Conservation (phyloP, 2,797 vertebrate genomes). For the Etheostoma nigrum region DNA sequence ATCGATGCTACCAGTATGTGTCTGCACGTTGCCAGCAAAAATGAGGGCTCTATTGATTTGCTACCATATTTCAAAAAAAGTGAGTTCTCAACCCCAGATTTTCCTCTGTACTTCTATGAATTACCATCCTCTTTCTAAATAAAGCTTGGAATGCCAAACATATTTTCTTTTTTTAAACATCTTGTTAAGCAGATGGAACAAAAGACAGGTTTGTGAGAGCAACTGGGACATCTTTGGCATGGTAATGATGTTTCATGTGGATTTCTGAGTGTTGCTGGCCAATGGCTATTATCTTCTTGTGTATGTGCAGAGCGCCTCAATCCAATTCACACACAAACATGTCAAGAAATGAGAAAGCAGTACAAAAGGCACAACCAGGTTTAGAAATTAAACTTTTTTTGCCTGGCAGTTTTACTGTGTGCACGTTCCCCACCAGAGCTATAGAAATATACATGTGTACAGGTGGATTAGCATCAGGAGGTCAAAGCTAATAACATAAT, state of each 20-base stretch:
- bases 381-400: slow-evolving; percentile 9
- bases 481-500: slow-evolving; percentile 68
- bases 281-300: slow-evolving; percentile 59
- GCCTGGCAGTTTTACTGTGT: slow-evolving; percentile 1
- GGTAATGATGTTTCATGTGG: slow-evolving; percentile 51
- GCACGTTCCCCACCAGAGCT: slow-evolving; percentile 23
- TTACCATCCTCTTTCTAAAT: slow-evolving; percentile 47
- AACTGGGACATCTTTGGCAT: slow-evolving; percentile 52
- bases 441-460: slow-evolving; percentile 25
- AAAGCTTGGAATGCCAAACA: slow-evolving; percentile 41
- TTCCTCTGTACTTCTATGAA: slow-evolving; percentile 45
- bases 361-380: slow-evolving; percentile 38
- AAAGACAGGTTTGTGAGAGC: slow-evolving; percentile 36
- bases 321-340: slow-evolving; percentile 44
- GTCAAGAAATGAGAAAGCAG: slow-evolving; percentile 40
- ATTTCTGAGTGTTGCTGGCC: slow-evolving; percentile 49
- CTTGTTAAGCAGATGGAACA: slow-evolving; percentile 42
- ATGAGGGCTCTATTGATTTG: slow-evolving; percentile 78
- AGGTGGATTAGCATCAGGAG: slow-evolving; percentile 51
- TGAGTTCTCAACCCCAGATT: slow-evolving; percentile 53
- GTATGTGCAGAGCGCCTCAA: slow-evolving; percentile 41
- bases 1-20: slow-evolving; percentile 81
- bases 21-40: slow-evolving; percentile 71
- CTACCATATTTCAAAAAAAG: slow-evolving; percentile 70
- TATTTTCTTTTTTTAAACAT: slow-evolving; percentile 21